Base-by-base conservation (phyloP, 1,140 invertebrate species). In the Drosophila paulistorum region DNA sequence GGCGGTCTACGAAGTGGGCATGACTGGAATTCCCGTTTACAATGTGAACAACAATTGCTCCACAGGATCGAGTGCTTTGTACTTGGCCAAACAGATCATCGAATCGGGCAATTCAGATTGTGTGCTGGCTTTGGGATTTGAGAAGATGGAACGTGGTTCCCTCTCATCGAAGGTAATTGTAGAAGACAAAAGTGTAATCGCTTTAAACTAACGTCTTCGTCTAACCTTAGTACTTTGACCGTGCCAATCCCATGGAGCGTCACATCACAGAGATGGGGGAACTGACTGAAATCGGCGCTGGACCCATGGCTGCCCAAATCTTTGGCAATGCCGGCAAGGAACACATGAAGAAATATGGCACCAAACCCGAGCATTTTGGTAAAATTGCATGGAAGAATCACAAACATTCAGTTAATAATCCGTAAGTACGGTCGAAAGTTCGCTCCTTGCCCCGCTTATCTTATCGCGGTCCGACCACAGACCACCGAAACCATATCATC, bases 11-110 rank as follows among this genome's bases (percentile, higher is more conserved):
- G 95, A 98, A 92, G 93, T 99, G 51, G 98, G 98, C 54, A 95
- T 99, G 94, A 99, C 95, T 45, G 98, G 98, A 17, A 98, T 99
- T 82, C 98, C 98, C 13, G 96, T 99, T 73, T 98, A 96, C 93
- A 99, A 99, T 94, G 98, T 99, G 0, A 99, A 99, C 92, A 99
- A 99, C 90, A 99, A 99, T 90, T 99, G 98, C 91, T 96, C 98
- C 0, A 99, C 98, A 26, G 99, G 98, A 10, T 97, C 98, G 0
- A 97, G 96, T 60, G 98, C 98, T 5, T 92, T 99, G 1, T 95
- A 95, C 71, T 93, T 99, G 82, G 98, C 95, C 0, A 98, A 98
- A 91, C 97, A 99, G 91, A 94, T 99, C 10, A 93, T 99, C 26
- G 95, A 98, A 93, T 95, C 96, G 77, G 97, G 97, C 10, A 93